phyloP scores from a whole-genome alignment of 2,797 vertebrate genomes.

The Anniella stebbinsi region DNA sequence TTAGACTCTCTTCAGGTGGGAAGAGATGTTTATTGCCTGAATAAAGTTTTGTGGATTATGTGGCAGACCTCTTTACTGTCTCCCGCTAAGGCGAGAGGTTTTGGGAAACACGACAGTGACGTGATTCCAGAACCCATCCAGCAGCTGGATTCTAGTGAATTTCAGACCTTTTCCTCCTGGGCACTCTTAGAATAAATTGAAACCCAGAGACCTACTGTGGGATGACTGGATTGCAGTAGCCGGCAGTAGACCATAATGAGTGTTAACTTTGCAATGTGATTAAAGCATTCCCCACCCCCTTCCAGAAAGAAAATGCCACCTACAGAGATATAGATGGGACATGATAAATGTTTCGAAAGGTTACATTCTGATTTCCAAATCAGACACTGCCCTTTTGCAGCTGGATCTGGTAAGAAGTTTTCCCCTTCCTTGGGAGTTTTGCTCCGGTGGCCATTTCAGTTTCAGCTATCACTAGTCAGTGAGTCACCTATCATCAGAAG shows the following conservation, averaged over 20 bases:
- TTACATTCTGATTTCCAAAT: neutral
- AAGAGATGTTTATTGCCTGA: too few relatives aligned
- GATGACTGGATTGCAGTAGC: neutral
- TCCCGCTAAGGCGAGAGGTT: too few relatives aligned
- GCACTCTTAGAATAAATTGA: neutral
- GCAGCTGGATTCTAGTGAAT: neutral
- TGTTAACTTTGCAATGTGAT: neutral
- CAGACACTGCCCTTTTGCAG: slow-evolving; percentile 17
- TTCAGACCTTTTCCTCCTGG: neutral
- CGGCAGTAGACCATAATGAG: neutral
- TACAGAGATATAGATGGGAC: neutral
- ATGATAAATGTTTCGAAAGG: too few relatives aligned
- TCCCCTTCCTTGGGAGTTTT: neutral
- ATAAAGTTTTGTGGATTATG: too few relatives aligned
- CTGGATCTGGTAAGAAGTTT: neutral
- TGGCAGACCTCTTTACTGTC: too few relatives aligned
- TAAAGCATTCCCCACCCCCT: neutral
- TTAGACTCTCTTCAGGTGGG: too few relatives aligned
- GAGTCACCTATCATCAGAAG: slow-evolving; percentile 59
- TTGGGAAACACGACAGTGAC: too few relatives aligned
- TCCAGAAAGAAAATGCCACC: too few relatives aligned
- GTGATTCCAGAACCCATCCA: neutral
- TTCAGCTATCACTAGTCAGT: slow-evolving; percentile 51
- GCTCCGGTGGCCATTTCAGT: slow-evolving; percentile 35
- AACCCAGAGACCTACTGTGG: neutral